Base-by-base conservation (phyloP, 2,113 vertebrate species). In the Ellobius talpinus region DNA sequence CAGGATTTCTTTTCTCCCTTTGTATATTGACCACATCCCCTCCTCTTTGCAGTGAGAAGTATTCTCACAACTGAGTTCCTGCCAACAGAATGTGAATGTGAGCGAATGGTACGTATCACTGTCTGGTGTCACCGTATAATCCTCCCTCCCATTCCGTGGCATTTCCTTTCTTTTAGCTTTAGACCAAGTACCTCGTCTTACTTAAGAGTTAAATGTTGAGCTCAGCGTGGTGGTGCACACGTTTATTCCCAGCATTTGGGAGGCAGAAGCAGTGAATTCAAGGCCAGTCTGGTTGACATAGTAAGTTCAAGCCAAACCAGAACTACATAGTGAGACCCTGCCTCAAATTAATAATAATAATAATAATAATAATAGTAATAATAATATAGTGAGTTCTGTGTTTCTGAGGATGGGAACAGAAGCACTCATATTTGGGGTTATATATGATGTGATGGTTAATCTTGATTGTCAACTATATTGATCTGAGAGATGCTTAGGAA, bases 151-250 rank as follows among this genome's bases (percentile, higher is more conserved):
- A 4, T n/a, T 63, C 26, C 33, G 10, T 19, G 31, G 21, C 91
- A 65, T 33, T 77, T 93, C 74, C 63, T 91, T 95, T 84, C 66
- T 66, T 94, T 68, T 84, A 50, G 47, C 45, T 97, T 84, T 82
- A 84, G 24, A 47, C 24, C 77, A 10, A 76, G 42, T 36, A 55
- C 87, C 68, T 61, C 12, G 87, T 17, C n/a, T 77, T 92, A 29
- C 47, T 70, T 63, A 66, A 52, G 78, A 86, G 36, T 81, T 58
- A 58, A 52, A 81, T 58, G 50, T 24, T 81, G 36, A 81, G 36
- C 78, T 81, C 78, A 58, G 50, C 78, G 2, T 12, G 36, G 50
- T 55, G 77, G 9, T 23, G 8, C 77, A 79, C 4, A 23, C 4
- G 16, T 19, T 52, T 52, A 5, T 47, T 52, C 47, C 47, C 47